Base-by-base conservation (phyloP, 2,888 invertebrate genomes). In the Agapostemon virescens region DNA sequence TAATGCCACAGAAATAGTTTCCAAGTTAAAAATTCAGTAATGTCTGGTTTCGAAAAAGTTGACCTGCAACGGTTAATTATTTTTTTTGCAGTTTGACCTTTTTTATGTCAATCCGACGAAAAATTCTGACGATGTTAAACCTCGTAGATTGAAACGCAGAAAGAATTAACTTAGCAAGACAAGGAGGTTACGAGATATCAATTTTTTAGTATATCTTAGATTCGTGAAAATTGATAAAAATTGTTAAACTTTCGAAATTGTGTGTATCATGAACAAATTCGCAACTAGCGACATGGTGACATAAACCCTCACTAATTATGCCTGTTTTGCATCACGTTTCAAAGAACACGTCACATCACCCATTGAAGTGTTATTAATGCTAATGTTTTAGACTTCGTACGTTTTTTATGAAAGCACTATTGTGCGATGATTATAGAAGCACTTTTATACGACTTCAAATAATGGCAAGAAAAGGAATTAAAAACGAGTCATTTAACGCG, bases 111-210 rank as follows among this genome's bases (percentile, higher is more conserved):
- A 26, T 15, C 15, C 11, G 23, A 23, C 23, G 2, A 55, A 1
- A 6, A 15, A 23, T 26, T 17, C 15, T 0, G 0, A 17, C 1
- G 2, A 26, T 2, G 7, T 1, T 0, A 1, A 5, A 13, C 26
- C 1, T 15, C 15, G 23, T 0, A 1, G 4, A 23, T 52, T 52
- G 11, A 4, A 23, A 23, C 13, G 3, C 3, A 52, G 5, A 15
- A 23, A 13, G 23, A 52, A 13, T 52, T 23, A 23, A 15, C 23
- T 23, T 15, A 5, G 23, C 15, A 11, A 13, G 23, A 52, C 52
- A 1, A 26, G 23, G 23, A 15, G 52, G 23, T 26, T 26, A 5
- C 0, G 0, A 52, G 26, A 55, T 55, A 15, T 15, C 13, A 1
- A 26, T 15, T 26, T 5, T 2, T 45, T 45, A 9, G 23, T 55